Evolutionary conservation across 2,888 invertebrate species (phyloP), one percentile per base, ranked within the genome.

Genomic region (Chromoteleia sp.): DNA sequence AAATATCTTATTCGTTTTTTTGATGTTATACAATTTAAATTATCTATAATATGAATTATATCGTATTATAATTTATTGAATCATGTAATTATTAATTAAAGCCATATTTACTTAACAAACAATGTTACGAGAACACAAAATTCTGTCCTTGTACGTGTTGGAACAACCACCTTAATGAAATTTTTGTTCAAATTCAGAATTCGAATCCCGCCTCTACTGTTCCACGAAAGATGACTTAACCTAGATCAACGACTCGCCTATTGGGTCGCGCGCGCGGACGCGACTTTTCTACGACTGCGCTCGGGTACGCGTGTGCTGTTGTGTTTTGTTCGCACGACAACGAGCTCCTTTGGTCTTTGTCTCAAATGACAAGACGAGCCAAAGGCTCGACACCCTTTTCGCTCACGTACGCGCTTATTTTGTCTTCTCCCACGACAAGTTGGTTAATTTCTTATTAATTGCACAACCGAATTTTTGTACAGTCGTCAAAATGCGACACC

Each of bases 231-330:
- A 33, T 12, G 45, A 50, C 65, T 67, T 52, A 67, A 67, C 67
- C 52, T 67, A 67, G 52, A 48, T 52, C 21, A 2, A 25, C 39
- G n/a, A 52, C 67, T 67, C 61, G 15, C 14, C 39, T 41, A 15
- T 10, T 52, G 15, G 41, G 52, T 41, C 29, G 36, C 19, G 45
- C 52, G 67, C 36, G 36, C 41, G 25, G 29, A n/a, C 52, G 52
- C 52, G n/a, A 48, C 33, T 48, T 48, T 33, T n/a, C 48, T n/a
- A n/a, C n/a, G n/a, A n/a, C n/a, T 33, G 63, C 33, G 33, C 36
- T 36, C 7, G 10, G 15, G 36, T 19, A 25, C 25, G 12, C 39
- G 36, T 15, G 56, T 52, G 25, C 12, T 25, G 25, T 12, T 33
- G 21, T 8, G n/a, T 33, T 54, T 33, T 4, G 10, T 30, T 54